Evolutionary conservation across 53 echinoderm and acorn worm species (phyloP).

Genomic region (Apostichopus leukothele): DNA sequence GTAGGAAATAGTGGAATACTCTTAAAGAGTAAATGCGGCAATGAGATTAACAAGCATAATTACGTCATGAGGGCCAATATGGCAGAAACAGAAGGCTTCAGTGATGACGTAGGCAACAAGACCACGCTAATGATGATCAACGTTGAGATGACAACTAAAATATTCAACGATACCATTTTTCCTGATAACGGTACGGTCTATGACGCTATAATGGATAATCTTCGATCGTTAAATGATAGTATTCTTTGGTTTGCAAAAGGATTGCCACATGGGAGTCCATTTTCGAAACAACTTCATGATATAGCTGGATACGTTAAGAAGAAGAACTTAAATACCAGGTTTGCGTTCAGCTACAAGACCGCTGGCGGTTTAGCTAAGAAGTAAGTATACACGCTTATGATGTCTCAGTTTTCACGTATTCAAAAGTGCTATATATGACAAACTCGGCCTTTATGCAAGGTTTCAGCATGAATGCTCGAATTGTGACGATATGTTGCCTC

Average conservation of each 20-base stretch:
- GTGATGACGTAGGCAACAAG: constrained; percentile 17
- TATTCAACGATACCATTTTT: not conserved
- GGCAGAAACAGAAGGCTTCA: constrained; percentile 7
- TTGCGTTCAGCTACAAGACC: not conserved
- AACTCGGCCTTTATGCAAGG: too few relatives aligned
- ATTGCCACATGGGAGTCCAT: not conserved
- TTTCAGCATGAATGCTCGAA: too few relatives aligned
- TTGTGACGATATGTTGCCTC: too few relatives aligned
- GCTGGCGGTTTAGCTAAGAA: not conserved
- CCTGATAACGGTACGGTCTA: not conserved
- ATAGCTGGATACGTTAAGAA: not conserved
- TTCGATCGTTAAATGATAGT: not conserved
- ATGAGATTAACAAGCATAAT: not conserved
- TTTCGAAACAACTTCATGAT: not conserved
- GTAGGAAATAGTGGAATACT: constrained; percentile 32
- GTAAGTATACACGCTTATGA: too few relatives aligned
- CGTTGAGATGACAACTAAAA: not conserved
- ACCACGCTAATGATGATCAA: constrained; percentile 16
- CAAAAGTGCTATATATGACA: too few relatives aligned
- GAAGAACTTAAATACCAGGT: not conserved
- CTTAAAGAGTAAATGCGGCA: not conserved
- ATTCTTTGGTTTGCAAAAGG: constrained; percentile 22
- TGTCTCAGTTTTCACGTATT: too few relatives aligned
- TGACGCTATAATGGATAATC: not conserved
- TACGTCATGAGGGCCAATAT: constrained; percentile 30